Percentiles rank a stretch among this genome's conserved stretches.
Conservation (phyloP, 2,113 vertebrate species). For the Heliornis fulica region DNA sequence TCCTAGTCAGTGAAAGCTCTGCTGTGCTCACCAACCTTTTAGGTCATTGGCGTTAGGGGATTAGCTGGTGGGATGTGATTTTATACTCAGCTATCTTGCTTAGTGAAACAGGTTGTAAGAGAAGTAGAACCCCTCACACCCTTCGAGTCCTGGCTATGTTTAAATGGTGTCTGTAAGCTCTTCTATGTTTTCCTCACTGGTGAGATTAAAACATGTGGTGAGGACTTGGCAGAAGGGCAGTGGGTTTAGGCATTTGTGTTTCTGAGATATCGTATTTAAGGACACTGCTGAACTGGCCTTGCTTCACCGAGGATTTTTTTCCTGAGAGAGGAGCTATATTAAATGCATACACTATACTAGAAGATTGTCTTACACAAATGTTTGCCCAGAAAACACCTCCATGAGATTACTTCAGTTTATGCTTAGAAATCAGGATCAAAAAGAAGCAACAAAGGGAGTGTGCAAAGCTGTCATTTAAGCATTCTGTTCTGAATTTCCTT, state of each 20-base stretch:
- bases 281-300: background rate
- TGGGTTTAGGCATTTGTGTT: background rate
- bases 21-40: background rate
- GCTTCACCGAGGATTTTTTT: background rate
- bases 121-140: background rate
- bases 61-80: background rate
- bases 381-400: background rate
- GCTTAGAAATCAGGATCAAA: background rate
- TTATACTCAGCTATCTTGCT: background rate
- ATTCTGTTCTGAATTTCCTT: background rate
- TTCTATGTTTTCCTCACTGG: background rate
- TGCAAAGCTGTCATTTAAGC: background rate
- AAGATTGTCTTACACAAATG: background rate
- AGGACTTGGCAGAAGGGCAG: background rate
- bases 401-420: background rate
- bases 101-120: background rate
- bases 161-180: background rate
- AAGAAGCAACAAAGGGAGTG: background rate
- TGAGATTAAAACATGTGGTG: background rate
- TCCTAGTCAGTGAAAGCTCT: background rate
- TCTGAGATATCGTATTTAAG: background rate
- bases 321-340: background rate
- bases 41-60: background rate
- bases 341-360: background rate
- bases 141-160: background rate